Base-by-base conservation (phyloP, 2,888 invertebrate species). In the Diarsia dahlii region DNA sequence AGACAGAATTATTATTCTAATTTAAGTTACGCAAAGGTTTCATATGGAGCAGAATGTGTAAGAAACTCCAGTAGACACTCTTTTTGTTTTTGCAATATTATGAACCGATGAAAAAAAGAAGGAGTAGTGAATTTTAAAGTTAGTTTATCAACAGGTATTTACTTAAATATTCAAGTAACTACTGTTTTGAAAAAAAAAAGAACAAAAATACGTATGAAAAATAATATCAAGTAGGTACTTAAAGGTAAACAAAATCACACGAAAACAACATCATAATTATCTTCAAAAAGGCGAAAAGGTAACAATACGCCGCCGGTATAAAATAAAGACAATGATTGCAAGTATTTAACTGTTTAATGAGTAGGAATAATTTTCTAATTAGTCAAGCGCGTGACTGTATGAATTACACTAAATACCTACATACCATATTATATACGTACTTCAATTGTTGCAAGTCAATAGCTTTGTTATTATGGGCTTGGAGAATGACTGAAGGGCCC, bases 281-380 rank as follows among this genome's bases (percentile, higher is more conserved):
- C 18, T 28, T 45, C 0, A 39, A n/a, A 52, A 62, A 28, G 15
- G 1, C 9, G n/a, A 62, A 50, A 46, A 46, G 23, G 3, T 34
- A 64, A 23, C 5, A 13, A 1, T 23, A 56, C 12, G 3, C 13
- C 20, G 12, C 13, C 20, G 12, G 28, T 80, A 4, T 34, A 52
- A 58, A 46, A 67, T 56, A 81, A 58, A 66, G 34, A 23, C 66
- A 15, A 74, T 58, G 3, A 75, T 71, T 48, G 69, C 60, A 63
- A 71, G 48, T 65, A 65, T 39, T 68, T 68, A 74, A 69, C 75
- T 39, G 78, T 81, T 83, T 63, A 71, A 84, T 84, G 66, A 60
- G 52, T 66, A 13, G 56, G 56, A 80, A 66, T 84, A 75, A 84
- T 75, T 68, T 63, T 58, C 34, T 69, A 80, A 79, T 82, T 80